Base-by-base conservation (phyloP, 2,888 invertebrate species). In the Pheosia gnoma region DNA sequence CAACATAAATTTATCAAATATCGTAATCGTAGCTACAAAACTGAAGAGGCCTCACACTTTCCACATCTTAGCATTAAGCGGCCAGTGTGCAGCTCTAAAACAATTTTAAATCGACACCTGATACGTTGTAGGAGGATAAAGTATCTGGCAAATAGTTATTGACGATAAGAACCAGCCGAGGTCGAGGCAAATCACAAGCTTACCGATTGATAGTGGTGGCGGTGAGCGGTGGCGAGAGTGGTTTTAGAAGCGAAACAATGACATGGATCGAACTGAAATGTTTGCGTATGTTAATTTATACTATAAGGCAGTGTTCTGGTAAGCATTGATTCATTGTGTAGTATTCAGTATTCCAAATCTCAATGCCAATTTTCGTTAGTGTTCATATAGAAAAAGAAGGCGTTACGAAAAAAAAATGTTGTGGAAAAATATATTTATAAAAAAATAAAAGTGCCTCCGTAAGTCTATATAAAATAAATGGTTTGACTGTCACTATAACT, bases 141-240 rank as follows among this genome's bases (percentile, higher is more conserved):
- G 70, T 74, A 71, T 75, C 75, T 72, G 61, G 75, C 74, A 76
- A 77, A 75, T 77, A 72, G 74, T 75, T 79, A 73, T 70, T 73
- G 77, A 72, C 77, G 83, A 78, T 81, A 80, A 80, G 80, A 25
- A 75, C 73, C 60, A 71, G 62, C 72, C 82, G 83, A 86, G 84
- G 84, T 83, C 83, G 78, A 68, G 75, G 77, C 78, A 79, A 81
- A 81, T 78, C 64, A 78, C 79, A 71, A 69, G 66, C 71, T 61
- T 70, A 67, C 52, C 57, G 9, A 52, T 5, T 9, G 25, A 25
- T 2, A 25, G 25, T 25, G 25, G 45, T 13, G 11, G 58, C 66
- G 13, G 58, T 4, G 37, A 66, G 69, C 59, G 66, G 39, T 7
- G 61, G 74, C 74, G 74, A n/a, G 49, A 43, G 64, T 64, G 66